phyloP scores from a whole-genome alignment of 2,113 vertebrate genomes.

The Argyrosomus japonicus region DNA sequence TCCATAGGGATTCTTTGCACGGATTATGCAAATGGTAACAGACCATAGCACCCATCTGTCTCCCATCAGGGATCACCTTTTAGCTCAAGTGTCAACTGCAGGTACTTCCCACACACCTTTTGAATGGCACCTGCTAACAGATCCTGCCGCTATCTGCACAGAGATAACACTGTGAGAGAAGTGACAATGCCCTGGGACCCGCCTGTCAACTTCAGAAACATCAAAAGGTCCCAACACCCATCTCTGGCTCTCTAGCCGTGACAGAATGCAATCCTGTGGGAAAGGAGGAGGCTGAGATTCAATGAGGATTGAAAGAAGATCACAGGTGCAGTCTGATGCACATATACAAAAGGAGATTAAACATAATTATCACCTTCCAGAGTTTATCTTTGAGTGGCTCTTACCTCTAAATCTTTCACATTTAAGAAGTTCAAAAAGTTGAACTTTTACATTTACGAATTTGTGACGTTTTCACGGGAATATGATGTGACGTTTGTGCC shows the following conservation, averaged over 20 bases:
- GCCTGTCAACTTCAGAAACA: slow-evolving; percentile 64
- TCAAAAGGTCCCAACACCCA: slow-evolving; percentile 51
- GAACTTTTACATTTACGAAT: neutral
- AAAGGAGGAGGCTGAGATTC: slow-evolving; percentile 15
- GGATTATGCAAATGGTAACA: slow-evolving; percentile 13
- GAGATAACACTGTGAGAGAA: slow-evolving; percentile 55
- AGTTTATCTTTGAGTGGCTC: neutral
- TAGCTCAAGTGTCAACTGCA: slow-evolving; percentile 58
- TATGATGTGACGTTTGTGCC: neutral
- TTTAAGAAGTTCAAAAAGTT: neutral
- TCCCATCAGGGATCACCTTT: slow-evolving; percentile 39
- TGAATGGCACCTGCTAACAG: slow-evolving; percentile 69
- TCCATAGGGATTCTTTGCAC: neutral
- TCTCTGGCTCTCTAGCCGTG: slow-evolving; percentile 29
- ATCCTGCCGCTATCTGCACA: slow-evolving; percentile 59
- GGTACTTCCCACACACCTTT: slow-evolving; percentile 54
- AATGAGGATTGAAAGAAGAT: slow-evolving; percentile 10
- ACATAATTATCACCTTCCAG: slow-evolving; percentile 9
- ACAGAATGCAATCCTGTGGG: slow-evolving; percentile 32
- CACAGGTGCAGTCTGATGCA: slow-evolving; percentile 20
- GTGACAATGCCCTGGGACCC: slow-evolving; percentile 58
- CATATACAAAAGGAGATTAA: neutral
- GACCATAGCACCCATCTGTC: slow-evolving; percentile 16
- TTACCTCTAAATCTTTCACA: neutral
- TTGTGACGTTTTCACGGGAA: slow-evolving; percentile 1